phyloP scores from a whole-genome alignment of 2,797 vertebrate species.

The Streptopelia turtur region DNA sequence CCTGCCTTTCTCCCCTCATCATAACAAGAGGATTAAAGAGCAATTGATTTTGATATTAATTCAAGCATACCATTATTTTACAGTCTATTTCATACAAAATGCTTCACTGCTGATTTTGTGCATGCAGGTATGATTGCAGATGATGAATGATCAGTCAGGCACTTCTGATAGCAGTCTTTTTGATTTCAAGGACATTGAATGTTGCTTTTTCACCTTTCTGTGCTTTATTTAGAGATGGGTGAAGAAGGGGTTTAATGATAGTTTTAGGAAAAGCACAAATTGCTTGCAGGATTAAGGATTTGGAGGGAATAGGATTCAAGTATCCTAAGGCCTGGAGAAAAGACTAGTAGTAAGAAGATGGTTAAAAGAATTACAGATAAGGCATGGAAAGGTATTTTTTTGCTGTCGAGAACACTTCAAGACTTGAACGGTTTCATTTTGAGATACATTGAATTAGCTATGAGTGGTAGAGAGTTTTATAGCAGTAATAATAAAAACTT shows the following conservation, averaged over 20 bases:
- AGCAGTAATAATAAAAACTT: neutral
- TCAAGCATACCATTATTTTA: slow-evolving; percentile 59
- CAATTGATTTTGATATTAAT: slow-evolving; percentile 17
- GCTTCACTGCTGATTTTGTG: slow-evolving; percentile 44
- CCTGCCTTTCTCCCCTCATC: neutral
- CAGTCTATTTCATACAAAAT: slow-evolving; percentile 52
- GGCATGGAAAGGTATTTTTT: neutral
- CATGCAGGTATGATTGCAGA: slow-evolving; percentile 48
- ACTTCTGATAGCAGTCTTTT: neutral
- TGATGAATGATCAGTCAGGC: slow-evolving; percentile 31
- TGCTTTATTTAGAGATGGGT: neutral
- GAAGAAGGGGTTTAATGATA: neutral
- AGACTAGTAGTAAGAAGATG: neutral
- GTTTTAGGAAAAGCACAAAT: neutral
- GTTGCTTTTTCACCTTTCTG: neutral
- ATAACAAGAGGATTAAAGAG: slow-evolving; percentile 38
- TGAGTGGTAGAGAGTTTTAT: neutral
- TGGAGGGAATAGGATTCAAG: neutral
- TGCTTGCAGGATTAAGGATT: neutral
- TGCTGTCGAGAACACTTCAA: neutral
- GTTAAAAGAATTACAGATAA: neutral
- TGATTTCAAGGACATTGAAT: slow-evolving; percentile 21
- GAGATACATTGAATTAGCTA: neutral
- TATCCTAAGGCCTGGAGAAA: neutral
- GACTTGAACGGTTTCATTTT: neutral